Base-by-base conservation (phyloP, 2,113 vertebrate genomes). In the Ceratotherium simum region DNA sequence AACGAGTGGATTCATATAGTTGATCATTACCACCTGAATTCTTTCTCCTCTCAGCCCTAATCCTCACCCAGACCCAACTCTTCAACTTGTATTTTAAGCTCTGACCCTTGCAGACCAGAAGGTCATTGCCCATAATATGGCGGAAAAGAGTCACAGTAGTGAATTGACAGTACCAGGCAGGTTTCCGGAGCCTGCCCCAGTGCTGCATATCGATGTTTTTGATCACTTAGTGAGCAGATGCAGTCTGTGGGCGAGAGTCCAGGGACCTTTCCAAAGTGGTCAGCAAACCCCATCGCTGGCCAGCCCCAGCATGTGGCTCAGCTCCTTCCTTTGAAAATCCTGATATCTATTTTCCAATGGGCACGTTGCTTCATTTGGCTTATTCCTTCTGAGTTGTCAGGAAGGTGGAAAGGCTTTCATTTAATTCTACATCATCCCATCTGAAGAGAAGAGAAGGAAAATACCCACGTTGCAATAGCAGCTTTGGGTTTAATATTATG, bases 401-500 rank as follows among this genome's bases (percentile, higher is more conserved):
- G 65, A 95, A 90, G 69, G 78, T 54, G 67, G 86, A 86, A 79
- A 96, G 51, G 42, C 18, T 94, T 97, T 60, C 56, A 70, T 65
- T 88, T 86, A 36, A 36, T n/a, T 72, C 85, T 54, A 65, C 2
- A 46, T 75, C 36, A 93, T 84, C 56, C 31, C 13, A 80, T 36
- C 5, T 23, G 69, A 58, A 60, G 84, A 46, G 70, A 87, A 73
- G 81, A 93, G 27, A 82, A 90, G 56, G 76, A 96, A 85, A 95
- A 87, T 6, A 58, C 10, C 54, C 21, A 48, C 29, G 17, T 80
- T 58, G 36, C 67, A 78, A 70, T 25, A 82, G 54, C 65, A 39
- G 85, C 33, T 82, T 83, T 64, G 36, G 42, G 7, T 42, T 81
- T 89, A 29, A 36, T 73, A 80, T 36, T 79, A 58, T 69, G 60